Conservation (phyloP, 2,113 vertebrate species). For the Otis tarda region DNA sequence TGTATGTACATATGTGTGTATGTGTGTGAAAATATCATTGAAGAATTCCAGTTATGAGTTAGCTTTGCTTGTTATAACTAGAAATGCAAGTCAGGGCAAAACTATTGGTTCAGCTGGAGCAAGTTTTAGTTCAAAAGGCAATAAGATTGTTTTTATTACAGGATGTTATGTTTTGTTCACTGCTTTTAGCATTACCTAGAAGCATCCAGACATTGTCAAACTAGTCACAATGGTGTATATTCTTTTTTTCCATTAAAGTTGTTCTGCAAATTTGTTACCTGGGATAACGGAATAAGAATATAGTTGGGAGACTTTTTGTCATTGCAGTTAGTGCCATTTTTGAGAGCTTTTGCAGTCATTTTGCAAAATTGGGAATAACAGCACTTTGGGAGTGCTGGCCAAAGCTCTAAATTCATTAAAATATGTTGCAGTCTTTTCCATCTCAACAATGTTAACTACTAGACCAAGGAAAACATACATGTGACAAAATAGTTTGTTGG, state of each 20-base stretch:
- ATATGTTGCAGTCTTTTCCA: background rate
- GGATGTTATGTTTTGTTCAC: background rate
- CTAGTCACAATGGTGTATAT: background rate
- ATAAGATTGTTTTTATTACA: background rate
- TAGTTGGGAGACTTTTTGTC: background rate
- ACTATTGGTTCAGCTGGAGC: background rate
- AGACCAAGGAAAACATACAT: background rate
- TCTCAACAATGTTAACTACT: background rate
- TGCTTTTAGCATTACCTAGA: background rate
- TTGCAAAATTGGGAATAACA: background rate
- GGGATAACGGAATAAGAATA: background rate
- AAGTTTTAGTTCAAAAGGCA: background rate
- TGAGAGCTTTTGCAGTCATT: background rate
- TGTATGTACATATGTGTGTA: no score
- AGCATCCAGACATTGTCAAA: background rate
- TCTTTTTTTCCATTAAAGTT: background rate
- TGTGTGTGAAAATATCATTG: background rate
- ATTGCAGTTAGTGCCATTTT: background rate
- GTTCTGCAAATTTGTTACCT: background rate
- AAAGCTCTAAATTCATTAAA: background rate
- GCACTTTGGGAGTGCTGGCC: background rate
- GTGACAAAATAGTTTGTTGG: background rate
- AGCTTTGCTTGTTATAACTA: background rate
- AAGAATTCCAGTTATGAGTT: background rate
- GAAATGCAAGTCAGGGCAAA: background rate